Percentiles rank a stretch among this genome's conserved stretches.
phyloP scores from a whole-genome alignment of 2,797 vertebrate genomes.

The Alouatta caraya region DNA sequence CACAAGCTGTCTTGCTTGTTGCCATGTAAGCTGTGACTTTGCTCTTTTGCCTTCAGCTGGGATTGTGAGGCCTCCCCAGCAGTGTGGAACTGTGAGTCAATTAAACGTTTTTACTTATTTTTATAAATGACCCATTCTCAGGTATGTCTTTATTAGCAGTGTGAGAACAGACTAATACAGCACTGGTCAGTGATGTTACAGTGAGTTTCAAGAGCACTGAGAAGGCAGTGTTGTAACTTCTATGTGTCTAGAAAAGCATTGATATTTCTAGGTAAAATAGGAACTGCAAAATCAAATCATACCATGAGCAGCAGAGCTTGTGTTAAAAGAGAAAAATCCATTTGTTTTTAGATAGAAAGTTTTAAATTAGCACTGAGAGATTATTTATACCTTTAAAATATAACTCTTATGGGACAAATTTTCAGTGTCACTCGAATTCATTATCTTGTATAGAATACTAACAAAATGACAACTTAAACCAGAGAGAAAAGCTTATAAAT shows the following conservation, averaged over 20 bases:
- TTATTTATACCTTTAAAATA: conserved; percentile 31
- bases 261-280: conserved; percentile 21
- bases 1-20: not conserved
- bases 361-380: conserved; percentile 33
- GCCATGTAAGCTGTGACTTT: not conserved
- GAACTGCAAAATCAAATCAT: conserved; percentile 3
- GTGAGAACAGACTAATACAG: not conserved
- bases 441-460: conserved; percentile 28
- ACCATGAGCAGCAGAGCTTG: not conserved
- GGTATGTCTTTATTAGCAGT: not conserved
- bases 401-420: conserved; percentile 6
- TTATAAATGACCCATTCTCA: not conserved
- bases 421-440: conserved; percentile 9
- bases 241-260: not conserved
- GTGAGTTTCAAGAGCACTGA: conserved; percentile 13
- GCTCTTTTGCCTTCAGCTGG: not conserved
- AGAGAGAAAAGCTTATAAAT: not conserved
- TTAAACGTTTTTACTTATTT: not conserved
- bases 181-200: not conserved
- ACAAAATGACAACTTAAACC: conserved; percentile 6
- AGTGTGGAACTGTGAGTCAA: not conserved
- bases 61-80: not conserved
- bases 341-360: not conserved
- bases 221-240: not conserved
- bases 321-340: not conserved